A percentile compares a stretch with the other conserved stretches of the same genome.
phyloP scores from a whole-genome alignment of 2,888 invertebrate species.

The Pachydiplax longipennis region DNA sequence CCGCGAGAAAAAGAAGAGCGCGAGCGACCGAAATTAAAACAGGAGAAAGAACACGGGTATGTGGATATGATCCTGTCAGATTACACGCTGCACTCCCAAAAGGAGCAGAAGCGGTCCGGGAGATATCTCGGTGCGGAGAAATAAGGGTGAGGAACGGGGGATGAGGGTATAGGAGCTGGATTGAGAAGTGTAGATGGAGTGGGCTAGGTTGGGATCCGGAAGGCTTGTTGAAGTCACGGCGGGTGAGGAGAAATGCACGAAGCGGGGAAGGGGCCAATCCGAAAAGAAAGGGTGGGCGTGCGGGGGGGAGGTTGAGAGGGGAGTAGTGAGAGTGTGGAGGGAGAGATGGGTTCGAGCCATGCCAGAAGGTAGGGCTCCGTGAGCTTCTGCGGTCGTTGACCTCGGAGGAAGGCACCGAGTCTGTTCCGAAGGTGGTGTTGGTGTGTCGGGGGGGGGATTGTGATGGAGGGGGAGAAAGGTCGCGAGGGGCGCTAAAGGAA shows the following conservation, averaged over 20 bases:
- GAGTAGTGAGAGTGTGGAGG: background rate
- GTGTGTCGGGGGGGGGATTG: background rate
- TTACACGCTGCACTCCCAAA: background rate
- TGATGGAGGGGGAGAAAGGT: slow-evolving; percentile 4
- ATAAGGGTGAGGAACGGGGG: background rate
- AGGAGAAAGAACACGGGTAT: background rate
- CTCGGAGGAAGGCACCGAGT: slow-evolving; percentile 11
- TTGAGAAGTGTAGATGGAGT: slow-evolving; percentile 27
- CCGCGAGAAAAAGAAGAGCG: too few relatives aligned
- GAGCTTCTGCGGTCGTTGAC: slow-evolving; percentile 20
- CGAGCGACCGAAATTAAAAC: background rate
- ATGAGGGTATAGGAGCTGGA: background rate
- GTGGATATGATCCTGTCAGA: background rate
- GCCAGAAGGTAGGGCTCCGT: slow-evolving; percentile 36
- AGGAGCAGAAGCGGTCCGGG: background rate
- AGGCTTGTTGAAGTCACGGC: slow-evolving; percentile 1
- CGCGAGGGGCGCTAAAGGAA: slow-evolving; percentile 42
- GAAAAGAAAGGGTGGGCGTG: background rate
- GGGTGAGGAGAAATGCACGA: background rate
- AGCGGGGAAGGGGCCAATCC: background rate
- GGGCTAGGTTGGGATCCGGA: slow-evolving; percentile 35
- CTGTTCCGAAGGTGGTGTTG: slow-evolving; percentile 24
- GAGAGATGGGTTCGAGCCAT: slow-evolving; percentile 6
- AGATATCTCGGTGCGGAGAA: background rate
- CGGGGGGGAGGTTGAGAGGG: background rate